Percentiles rank a stretch among this genome's conserved stretches.
Conservation (phyloP, 2,797 vertebrate genomes). For the Thripadectes ignobilis region DNA sequence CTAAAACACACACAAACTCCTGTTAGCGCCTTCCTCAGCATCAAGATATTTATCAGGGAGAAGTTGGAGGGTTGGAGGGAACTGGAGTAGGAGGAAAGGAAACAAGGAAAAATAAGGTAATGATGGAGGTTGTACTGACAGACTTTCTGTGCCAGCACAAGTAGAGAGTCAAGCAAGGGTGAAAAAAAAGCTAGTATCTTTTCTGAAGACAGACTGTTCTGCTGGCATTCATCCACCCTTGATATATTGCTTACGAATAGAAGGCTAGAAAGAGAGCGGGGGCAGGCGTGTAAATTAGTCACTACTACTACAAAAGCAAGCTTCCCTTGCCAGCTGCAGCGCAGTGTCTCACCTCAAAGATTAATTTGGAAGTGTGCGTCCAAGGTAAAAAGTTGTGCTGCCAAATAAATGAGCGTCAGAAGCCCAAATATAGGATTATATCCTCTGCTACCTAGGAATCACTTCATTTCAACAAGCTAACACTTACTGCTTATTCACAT, state of each 20-base stretch:
- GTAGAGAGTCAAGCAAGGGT: conserved; percentile 24
- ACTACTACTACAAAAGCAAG: conserved; percentile 63
- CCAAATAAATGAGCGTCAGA: background rate
- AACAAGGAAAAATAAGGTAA: conserved; percentile 29
- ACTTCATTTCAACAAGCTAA: background rate
- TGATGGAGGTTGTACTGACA: conserved; percentile 13
- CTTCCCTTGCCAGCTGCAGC: background rate
- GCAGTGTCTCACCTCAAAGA: background rate
- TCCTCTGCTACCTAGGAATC: background rate
- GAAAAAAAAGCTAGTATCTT: conserved; percentile 38
- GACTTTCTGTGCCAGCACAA: conserved; percentile 42
- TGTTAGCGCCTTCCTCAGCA: background rate
- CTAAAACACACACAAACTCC: background rate
- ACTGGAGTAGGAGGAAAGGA: background rate
- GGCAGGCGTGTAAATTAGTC: conserved; percentile 38
- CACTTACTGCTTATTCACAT: background rate
- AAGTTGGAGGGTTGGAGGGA: background rate
- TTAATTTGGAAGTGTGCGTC: background rate
- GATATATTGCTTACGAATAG: conserved; percentile 48
- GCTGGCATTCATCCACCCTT: conserved; percentile 43
- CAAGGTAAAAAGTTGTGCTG: background rate
- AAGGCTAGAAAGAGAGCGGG: conserved; percentile 18
- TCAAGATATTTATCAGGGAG: background rate
- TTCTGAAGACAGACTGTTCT: conserved; percentile 60
- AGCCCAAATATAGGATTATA: background rate